Evolutionary conservation across 2,888 invertebrate species (phyloP).

Genomic region (Phania funesta): DNA sequence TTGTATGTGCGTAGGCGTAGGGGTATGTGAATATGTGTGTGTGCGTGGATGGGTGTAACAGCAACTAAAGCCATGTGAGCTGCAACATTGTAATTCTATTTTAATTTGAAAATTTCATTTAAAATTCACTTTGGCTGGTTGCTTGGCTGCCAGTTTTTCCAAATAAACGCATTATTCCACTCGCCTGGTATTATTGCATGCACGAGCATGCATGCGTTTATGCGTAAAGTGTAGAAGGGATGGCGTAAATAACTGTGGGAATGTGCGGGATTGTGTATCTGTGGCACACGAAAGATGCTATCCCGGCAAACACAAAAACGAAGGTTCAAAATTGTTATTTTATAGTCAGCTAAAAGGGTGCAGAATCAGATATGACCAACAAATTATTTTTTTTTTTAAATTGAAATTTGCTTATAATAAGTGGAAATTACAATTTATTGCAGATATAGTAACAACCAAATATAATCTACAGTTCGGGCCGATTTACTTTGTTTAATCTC

Average conservation of each 20-base stretch:
- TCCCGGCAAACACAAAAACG: neutral
- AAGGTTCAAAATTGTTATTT: no score
- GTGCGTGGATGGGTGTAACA: neutral
- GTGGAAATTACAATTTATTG: no score
- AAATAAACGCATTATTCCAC: constrained; percentile 49
- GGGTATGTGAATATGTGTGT: neutral
- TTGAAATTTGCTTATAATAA: no score
- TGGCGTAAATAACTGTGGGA: neutral
- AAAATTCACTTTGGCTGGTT: constrained; percentile 59
- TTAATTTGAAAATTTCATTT: constrained; percentile 63
- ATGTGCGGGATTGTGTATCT: neutral
- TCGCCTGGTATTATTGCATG: constrained; percentile 44
- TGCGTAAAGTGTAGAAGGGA: constrained; percentile 32
- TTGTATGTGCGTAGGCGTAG: neutral
- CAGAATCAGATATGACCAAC: no score
- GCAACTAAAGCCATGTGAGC: constrained; percentile 20
- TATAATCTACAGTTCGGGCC: no score
- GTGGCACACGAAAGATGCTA: neutral
- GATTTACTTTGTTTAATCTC: no score
- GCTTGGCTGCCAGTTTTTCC: constrained; percentile 37
- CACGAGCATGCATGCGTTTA: constrained; percentile 45
- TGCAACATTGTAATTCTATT: constrained; percentile 42
- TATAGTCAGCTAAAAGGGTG: no score
- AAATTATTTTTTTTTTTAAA: no score
- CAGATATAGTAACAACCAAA: no score